phyloP scores from a whole-genome alignment of 2,888 invertebrate genomes.

The Diplolepis rosae region DNA sequence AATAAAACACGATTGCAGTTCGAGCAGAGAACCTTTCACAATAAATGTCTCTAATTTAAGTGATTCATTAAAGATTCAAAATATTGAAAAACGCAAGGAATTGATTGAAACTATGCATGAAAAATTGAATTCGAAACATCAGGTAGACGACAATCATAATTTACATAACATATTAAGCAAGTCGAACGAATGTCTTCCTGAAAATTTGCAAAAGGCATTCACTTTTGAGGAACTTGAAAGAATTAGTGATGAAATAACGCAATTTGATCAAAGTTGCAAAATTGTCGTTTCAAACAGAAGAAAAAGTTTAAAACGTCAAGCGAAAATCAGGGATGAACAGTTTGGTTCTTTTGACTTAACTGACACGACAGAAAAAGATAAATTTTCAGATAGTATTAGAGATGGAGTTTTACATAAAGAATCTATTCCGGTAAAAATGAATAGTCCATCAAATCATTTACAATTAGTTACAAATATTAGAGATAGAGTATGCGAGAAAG shows the following conservation, averaged over 20 bases:
- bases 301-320: slow-evolving; percentile 63
- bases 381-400: neutral
- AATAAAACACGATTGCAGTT: slow-evolving; percentile 41
- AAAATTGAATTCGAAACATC: neutral
- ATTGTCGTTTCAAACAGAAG: slow-evolving; percentile 45
- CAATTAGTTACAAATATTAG: slow-evolving; percentile 18
- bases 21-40: slow-evolving; percentile 10
- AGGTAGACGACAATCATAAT: neutral
- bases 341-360: neutral
- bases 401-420: neutral
- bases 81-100: slow-evolving; percentile 32
- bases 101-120: slow-evolving; percentile 5
- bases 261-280: slow-evolving; percentile 32
- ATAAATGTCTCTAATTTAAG: neutral
- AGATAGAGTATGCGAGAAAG: slow-evolving; percentile 4
- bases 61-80: neutral
- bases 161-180: slow-evolving; percentile 47
- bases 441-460: neutral
- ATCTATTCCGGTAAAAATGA: neutral
- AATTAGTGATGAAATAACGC: slow-evolving; percentile 59
- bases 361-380: neutral
- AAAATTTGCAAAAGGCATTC: slow-evolving; percentile 31
- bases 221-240: slow-evolving; percentile 53
- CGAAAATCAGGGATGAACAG: slow-evolving; percentile 58
- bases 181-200: slow-evolving; percentile 58